Evolutionary conservation across 2,888 invertebrate genomes (phyloP).

Genomic region (Bombylius discolor): DNA sequence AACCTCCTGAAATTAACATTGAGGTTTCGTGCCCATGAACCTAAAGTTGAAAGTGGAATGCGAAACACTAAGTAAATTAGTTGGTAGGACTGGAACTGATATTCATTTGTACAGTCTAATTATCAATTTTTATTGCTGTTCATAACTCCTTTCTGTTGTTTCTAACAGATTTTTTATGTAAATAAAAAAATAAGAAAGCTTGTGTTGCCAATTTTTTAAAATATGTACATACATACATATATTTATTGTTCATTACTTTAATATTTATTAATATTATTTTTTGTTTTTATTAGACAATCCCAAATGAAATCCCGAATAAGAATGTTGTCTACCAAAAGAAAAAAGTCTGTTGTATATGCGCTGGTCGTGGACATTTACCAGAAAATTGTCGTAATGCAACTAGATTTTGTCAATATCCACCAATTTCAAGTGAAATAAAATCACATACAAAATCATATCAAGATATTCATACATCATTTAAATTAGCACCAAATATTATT

Average conservation of each 20-base stretch:
- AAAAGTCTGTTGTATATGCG: slow-evolving; percentile 45
- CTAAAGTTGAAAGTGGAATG: no score
- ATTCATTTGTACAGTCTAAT: no score
- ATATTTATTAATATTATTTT: neutral
- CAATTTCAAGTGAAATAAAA: slow-evolving; percentile 20
- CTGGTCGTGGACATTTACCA: slow-evolving; percentile 40
- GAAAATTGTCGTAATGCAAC: slow-evolving; percentile 31
- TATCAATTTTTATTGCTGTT: no score
- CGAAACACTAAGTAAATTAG: no score
- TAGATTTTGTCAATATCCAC: slow-evolving; percentile 21
- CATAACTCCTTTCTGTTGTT: no score
- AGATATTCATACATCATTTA: slow-evolving; percentile 19
- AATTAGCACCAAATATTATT: slow-evolving; percentile 15
- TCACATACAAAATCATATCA: slow-evolving; percentile 31
- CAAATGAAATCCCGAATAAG: slow-evolving; percentile 29
- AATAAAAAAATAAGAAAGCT: no score
- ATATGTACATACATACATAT: neutral
- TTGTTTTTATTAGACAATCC: slow-evolving; percentile 34
- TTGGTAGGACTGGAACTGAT: no score
- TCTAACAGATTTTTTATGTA: no score
- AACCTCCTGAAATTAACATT: no score
- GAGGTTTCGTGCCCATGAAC: no score
- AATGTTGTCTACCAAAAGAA: slow-evolving; percentile 24
- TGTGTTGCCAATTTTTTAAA: no score
- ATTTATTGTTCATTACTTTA: neutral